Evolutionary conservation across 2,888 invertebrate species (phyloP), one percentile per base, ranked within the genome.

Genomic region (Gymnocheta viridis): DNA sequence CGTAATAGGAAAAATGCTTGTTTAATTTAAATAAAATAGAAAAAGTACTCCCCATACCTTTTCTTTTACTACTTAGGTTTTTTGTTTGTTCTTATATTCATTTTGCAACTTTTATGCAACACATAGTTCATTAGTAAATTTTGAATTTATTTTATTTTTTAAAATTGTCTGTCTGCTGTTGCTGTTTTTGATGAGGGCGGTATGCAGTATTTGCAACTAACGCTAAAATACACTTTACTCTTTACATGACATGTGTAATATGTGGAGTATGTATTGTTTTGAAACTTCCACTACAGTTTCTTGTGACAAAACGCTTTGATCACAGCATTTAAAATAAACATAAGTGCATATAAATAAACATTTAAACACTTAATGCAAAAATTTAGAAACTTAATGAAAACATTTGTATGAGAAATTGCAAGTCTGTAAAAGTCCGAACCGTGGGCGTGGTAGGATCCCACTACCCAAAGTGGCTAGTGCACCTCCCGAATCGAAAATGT

Each of bases 51-150:
- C 51, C 60, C 73, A 74, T 74, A 41, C 51, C 51, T 66, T 67
- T 67, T 62, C 69, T 84, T 19, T 17, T 73, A n/a, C n/a, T 41
- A 14, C n/a, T 24, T 24, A 12, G 10, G 22, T 82, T 74, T 72
- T 79, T n/a, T n/a, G 22, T 64, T 58, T 51, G 10, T 56, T 73
- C n/a, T n/a, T n/a, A n/a, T n/a, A n/a, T 73, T 38, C 14, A 32
- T 14, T 10, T 41, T 51, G 41, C 24, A 72, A 62, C 67, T 49
- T 73, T 80, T 81, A 51, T 73, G 66, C 54, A 64, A 77, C 79
- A 77, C 82, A 86, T 87, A 87, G 89, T 90, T 90, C 90, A 90
- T 90, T 90, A 90, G 90, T 89, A 89, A 90, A 89, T 89, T 90
- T 89, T 89, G 87, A 88, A 74, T 74, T 67, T 67, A 66, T 58